phyloP scores from a whole-genome alignment of 2,113 vertebrate species.

The Gymnorhina tibicen region DNA sequence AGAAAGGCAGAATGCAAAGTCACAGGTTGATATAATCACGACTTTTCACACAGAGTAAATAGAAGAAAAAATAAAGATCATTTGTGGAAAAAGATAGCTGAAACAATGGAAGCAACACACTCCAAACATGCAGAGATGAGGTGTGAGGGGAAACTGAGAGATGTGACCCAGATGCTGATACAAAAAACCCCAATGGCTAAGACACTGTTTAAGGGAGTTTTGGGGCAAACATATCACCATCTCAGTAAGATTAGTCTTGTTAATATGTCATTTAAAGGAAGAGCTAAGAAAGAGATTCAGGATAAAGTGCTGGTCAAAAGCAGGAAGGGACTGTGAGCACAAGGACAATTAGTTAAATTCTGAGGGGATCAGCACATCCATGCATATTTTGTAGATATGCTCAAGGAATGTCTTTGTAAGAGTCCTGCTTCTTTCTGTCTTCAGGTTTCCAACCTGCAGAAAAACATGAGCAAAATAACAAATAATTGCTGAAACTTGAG shows the following conservation, averaged over 20 bases:
- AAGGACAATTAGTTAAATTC: neutral
- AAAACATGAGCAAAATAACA: neutral
- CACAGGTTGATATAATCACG: neutral
- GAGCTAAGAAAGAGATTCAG: neutral
- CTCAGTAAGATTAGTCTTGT: neutral
- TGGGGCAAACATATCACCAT: neutral
- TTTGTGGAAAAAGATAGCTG: neutral
- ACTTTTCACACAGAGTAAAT: neutral
- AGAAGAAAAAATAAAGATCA: neutral
- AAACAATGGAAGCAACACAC: neutral
- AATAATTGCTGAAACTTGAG: neutral
- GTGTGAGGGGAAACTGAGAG: neutral
- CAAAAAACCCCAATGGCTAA: neutral
- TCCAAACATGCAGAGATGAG: neutral
- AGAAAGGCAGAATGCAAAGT: neutral
- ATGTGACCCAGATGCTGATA: neutral
- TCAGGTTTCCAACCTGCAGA: neutral
- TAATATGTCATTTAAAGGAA: neutral
- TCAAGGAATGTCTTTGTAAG: neutral
- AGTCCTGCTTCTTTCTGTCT: neutral
- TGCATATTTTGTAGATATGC: neutral
- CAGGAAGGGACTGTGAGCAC: neutral
- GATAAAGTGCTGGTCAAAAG: neutral
- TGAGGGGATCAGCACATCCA: neutral
- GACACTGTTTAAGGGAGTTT: neutral